Conservation (phyloP, 1,140 invertebrate genomes). For the Bombus breviceps region DNA sequence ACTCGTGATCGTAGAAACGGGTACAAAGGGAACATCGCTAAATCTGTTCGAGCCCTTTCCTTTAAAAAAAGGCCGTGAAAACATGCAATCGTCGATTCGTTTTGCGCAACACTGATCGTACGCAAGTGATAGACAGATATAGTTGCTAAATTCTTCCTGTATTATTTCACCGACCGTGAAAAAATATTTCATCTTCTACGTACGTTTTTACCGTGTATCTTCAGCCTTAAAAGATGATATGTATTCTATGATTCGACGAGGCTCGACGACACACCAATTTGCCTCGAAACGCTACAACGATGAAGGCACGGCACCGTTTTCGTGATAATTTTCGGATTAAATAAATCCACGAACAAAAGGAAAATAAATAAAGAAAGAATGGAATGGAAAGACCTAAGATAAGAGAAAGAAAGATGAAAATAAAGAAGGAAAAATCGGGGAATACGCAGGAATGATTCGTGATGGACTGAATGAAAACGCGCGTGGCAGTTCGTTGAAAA, state of each 20-base stretch:
- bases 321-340: conserved; percentile 9
- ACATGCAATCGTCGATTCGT: conserved; percentile 30
- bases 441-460: conserved; percentile 27
- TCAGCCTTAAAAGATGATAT: conserved; percentile 71
- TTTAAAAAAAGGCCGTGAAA: conserved; percentile 43
- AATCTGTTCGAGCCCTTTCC: conserved; percentile 36
- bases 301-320: conserved; percentile 41
- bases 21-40: conserved; percentile 49
- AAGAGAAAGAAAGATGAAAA: background rate
- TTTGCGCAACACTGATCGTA: conserved; percentile 45
- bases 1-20: conserved; percentile 49
- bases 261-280: background rate
- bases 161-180: conserved; percentile 23
- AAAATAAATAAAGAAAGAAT: background rate
- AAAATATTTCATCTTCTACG: conserved; percentile 49
- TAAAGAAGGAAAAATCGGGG: conserved; percentile 10
- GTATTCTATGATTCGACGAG: conserved; percentile 16
- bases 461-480: conserved; percentile 59
- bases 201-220: conserved; percentile 18
- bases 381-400: background rate
- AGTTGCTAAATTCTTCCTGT: background rate
- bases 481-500: conserved; percentile 77
- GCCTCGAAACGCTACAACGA: background rate
- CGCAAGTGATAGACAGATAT: background rate
- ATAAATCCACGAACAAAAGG: conserved; percentile 22